These are phyloP conservation scores for Formicarius rufipectus DNA, from an alignment of 2,113 vertebrate species.

Conservation along the genomic window DNA sequence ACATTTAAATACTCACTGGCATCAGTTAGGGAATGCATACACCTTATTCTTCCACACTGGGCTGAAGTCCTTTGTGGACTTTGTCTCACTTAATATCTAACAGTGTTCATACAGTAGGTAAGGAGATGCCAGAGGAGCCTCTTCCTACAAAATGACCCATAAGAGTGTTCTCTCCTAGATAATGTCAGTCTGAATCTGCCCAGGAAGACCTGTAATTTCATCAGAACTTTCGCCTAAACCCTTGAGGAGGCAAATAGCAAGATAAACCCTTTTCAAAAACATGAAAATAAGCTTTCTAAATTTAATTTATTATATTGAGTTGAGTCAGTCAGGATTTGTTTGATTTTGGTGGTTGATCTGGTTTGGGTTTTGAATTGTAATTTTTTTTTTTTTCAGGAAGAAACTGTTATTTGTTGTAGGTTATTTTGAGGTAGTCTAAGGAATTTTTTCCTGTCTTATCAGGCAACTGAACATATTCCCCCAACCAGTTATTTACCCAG, in stretches of 20 bases:
- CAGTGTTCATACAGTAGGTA: too few species aligned
- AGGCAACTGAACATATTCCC: background rate
- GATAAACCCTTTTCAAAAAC: background rate
- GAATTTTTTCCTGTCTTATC: rapidly evolving
- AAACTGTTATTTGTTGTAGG: background rate
- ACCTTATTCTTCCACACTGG: background rate
- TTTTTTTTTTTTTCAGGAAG: background rate
- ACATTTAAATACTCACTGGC: background rate
- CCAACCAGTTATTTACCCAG: background rate
- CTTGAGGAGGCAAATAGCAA: background rate
- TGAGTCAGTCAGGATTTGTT: background rate
- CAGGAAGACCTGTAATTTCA: background rate
- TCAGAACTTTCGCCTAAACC: background rate
- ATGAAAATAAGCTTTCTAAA: background rate
- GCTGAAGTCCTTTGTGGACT: background rate
- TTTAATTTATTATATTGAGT: background rate
- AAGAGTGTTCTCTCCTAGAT: background rate
- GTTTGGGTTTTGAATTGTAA: background rate
- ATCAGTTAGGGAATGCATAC: background rate
- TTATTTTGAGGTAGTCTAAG: background rate
- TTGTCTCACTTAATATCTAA: background rate
- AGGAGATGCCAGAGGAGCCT: background rate
- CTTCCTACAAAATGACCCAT: background rate
- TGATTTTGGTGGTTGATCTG: background rate
- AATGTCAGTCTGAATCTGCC: background rate